Evolutionary conservation across 2,113 vertebrate genomes (phyloP).

Genomic region (Eudorcas thomsonii): DNA sequence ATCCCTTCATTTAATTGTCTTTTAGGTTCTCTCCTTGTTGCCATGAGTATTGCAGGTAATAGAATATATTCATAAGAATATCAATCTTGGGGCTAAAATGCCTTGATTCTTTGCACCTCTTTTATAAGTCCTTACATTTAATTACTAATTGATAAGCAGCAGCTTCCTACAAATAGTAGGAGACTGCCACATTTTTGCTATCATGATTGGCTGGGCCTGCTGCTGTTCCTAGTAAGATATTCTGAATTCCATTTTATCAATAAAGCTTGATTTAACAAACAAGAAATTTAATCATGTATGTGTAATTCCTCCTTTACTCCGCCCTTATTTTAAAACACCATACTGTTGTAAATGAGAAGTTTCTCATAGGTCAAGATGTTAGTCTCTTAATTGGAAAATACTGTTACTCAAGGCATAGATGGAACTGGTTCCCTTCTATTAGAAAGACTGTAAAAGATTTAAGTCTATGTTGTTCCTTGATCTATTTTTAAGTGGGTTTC

Average conservation of each 20-base stretch:
- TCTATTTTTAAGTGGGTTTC: constrained; percentile 73
- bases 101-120: constrained; percentile 82
- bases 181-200: constrained; percentile 82
- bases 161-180: constrained; percentile 79
- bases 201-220: constrained; percentile 85
- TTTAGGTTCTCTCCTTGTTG: constrained; percentile 55
- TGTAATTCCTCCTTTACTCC: constrained; percentile 83
- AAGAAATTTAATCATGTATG: constrained; percentile 83
- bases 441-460: constrained; percentile 70
- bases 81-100: constrained; percentile 70
- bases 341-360: constrained; percentile 80
- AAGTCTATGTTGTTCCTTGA: constrained; percentile 65
- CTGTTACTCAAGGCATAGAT: constrained; percentile 76
- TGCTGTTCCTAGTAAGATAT: constrained; percentile 86
- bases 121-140: constrained; percentile 78
- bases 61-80: constrained; percentile 62
- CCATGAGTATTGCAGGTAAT: constrained; percentile 62
- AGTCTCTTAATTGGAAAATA: constrained; percentile 80
- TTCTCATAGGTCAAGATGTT: constrained; percentile 78
- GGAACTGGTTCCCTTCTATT: constrained; percentile 63
- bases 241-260: constrained; percentile 90
- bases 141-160: constrained; percentile 77
- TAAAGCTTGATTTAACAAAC: constrained; percentile 91
- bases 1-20: constrained; percentile 59
- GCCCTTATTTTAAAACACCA: constrained; percentile 75